Conservation (phyloP, 1,140 invertebrate genomes). For the Hypsibius dujardini region DNA sequence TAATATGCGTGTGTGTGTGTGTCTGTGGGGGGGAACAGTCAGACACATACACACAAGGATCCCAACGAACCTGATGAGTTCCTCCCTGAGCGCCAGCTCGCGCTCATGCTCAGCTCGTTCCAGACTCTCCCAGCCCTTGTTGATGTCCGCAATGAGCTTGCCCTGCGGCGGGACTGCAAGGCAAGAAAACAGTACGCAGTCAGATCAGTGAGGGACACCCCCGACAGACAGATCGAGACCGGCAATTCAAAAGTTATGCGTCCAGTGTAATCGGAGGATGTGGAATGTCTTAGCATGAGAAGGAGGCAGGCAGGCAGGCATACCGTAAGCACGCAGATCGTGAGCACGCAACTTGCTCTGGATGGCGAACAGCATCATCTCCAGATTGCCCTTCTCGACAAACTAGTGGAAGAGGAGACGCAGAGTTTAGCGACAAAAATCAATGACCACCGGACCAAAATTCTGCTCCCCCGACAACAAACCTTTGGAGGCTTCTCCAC, state of each 20-base stretch:
- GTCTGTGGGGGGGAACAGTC: too few species aligned
- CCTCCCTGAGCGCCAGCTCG: slow-evolving; percentile 83
- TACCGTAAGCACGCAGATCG: slow-evolving; percentile 92
- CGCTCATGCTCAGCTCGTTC: slow-evolving; percentile 97
- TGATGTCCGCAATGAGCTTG: slow-evolving; percentile 97
- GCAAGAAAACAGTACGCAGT: too few species aligned
- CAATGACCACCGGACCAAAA: not conserved
- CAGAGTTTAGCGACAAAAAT: slow-evolving; percentile 17
- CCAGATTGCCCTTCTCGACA: slow-evolving; percentile 93
- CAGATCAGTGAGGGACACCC: too few species aligned
- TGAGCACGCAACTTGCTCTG: slow-evolving; percentile 97
- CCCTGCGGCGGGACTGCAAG: slow-evolving; percentile 89
- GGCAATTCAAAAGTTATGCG: too few species aligned
- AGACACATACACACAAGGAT: too few species aligned
- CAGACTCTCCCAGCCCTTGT: slow-evolving; percentile 90
- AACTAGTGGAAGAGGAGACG: slow-evolving; percentile 49
- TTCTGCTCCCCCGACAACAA: slow-evolving; percentile 30
- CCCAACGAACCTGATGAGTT: slow-evolving; percentile 61
- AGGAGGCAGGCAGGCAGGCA: too few species aligned
- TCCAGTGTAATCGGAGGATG: too few species aligned
- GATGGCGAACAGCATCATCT: slow-evolving; percentile 87
- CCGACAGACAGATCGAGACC: too few species aligned
- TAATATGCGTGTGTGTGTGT: too few species aligned
- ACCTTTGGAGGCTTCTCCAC: slow-evolving; percentile 98
- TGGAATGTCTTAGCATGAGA: too few species aligned